These are phyloP conservation scores for Chloroclystis v-ata DNA, from an alignment of 2,888 invertebrate genomes.

Conservation along the genomic window DNA sequence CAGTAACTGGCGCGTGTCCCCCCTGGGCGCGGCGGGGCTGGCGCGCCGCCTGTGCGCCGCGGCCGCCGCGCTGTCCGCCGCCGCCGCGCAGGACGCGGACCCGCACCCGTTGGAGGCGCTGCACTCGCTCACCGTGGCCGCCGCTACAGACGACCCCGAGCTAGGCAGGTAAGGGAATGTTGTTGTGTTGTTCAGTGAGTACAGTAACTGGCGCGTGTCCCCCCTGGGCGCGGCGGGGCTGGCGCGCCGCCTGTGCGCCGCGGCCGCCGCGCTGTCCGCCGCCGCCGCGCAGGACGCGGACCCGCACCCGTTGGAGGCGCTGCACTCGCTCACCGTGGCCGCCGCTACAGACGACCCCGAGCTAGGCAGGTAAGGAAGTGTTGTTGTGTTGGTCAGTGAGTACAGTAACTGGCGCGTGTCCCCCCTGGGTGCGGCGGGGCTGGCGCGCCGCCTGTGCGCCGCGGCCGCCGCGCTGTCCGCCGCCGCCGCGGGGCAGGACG, in stretches of 20 bases:
- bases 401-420: constrained; percentile 84
- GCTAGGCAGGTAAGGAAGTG: constrained; percentile 84
- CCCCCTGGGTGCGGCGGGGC: constrained; percentile 79
- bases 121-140: too few species aligned
- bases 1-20: too few species aligned
- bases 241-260: constrained; percentile 71
- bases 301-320: constrained; percentile 37
- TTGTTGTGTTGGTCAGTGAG: constrained; percentile 81
- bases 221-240: constrained; percentile 81
- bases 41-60: too few species aligned
- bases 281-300: constrained; percentile 32
- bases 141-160: too few species aligned
- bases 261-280: constrained; percentile 70
- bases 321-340: constrained; percentile 45
- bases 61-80: too few species aligned
- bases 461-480: constrained; percentile 70
- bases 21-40: too few species aligned
- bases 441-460: constrained; percentile 77
- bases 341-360: constrained; percentile 53
- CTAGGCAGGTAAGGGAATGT: too few species aligned
- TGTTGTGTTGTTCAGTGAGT: constrained; percentile 82
- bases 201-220: constrained; percentile 83
- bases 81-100: too few species aligned
- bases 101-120: too few species aligned
- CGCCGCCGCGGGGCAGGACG: constrained; percentile 10